Conservation (phyloP, 2,888 invertebrate species). For the Caenorhabditis imperialis region DNA sequence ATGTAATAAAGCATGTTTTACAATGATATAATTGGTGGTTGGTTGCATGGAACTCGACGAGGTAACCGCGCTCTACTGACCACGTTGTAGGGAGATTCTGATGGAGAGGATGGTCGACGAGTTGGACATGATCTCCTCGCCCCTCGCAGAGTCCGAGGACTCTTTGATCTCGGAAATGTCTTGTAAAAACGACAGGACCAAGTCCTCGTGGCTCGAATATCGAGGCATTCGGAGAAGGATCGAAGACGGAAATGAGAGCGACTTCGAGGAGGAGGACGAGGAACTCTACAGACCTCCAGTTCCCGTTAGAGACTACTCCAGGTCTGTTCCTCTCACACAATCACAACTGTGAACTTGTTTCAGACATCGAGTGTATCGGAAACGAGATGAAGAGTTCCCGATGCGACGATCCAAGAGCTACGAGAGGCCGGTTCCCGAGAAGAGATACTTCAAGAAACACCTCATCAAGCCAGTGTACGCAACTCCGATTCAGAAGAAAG, state of each 20-base stretch:
- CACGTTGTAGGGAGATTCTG: conserved; percentile 35
- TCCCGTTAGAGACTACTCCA: conserved; percentile 35
- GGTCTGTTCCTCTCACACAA: conserved; percentile 3
- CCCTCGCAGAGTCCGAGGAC: conserved; percentile 59
- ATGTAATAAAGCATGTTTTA: conserved; percentile 21
- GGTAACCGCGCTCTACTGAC: no score
- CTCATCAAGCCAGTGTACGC: conserved; percentile 27
- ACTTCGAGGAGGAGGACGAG: conserved; percentile 14
- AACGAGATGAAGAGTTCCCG: conserved; percentile 36
- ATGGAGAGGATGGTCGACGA: conserved; percentile 54
- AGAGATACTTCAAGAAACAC: conserved; percentile 21
- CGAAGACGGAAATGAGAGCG: conserved; percentile 44
- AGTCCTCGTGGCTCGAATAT: conserved; percentile 40
- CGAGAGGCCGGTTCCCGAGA: conserved; percentile 33
- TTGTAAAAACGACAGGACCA: conserved; percentile 44
- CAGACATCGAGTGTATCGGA: conserved; percentile 33
- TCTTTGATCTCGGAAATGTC: conserved; percentile 61
- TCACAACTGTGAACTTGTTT: neutral
- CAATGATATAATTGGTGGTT: conserved; percentile 11
- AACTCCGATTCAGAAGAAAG: conserved; percentile 27
- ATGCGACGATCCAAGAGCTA: conserved; percentile 40
- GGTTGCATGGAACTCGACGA: conserved; percentile 5
- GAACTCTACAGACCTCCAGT: conserved; percentile 16
- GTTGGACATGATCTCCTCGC: conserved; percentile 58
- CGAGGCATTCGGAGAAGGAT: conserved; percentile 17